Base-by-base conservation (phyloP, 1,140 invertebrate genomes). In the Matsumurasca onukii region DNA sequence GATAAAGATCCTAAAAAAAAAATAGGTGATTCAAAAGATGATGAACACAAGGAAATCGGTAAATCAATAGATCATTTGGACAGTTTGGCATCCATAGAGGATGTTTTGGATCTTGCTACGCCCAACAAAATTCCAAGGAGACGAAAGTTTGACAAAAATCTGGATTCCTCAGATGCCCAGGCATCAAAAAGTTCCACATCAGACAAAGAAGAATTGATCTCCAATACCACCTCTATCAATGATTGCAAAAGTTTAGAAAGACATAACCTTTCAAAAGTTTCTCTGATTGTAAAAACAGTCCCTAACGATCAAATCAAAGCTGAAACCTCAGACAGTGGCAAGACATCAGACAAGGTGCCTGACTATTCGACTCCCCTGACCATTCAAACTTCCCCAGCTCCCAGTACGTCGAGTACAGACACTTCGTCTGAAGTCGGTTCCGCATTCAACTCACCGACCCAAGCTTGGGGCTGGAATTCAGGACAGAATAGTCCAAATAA, bases 341-440 rank as follows among this genome's bases (percentile, higher is more conserved):
- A 68, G 12, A 22, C 22, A 15, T 27, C 45, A n/a, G 67, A 70
- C 22, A 70, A 70, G 61, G 51, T 39, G 59, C 68, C 68, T 51
- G 89, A 91, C 79, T 87, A 91, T 73, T 86, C 89, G 31, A 88
- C 87, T 22, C 89, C 89, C 2, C 78, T 91, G 66, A 87, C 86
- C 45, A 90, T 91, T 48, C 87, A 90, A 78, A 91, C 89, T 31
- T 86, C 86, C 15, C 70, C 70, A 30, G 66, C 72, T 22, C 70
- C 86, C 81, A 63, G 86, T 80, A 67, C 88, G 24, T 88, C 86
- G 1, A 89, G 88, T 71, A 91, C 89, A 0, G 89, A 92, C 74
- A 91, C 89, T 1, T 89, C 88, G 1, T 91, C 89, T n/a, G n/a
- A 91, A 79, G 85, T 88, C 49, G 88, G 89, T 55, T 89, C 86